These are phyloP conservation scores for Doris montereyensis DNA, from an alignment of 2,888 invertebrate species.

Conservation along the genomic window DNA sequence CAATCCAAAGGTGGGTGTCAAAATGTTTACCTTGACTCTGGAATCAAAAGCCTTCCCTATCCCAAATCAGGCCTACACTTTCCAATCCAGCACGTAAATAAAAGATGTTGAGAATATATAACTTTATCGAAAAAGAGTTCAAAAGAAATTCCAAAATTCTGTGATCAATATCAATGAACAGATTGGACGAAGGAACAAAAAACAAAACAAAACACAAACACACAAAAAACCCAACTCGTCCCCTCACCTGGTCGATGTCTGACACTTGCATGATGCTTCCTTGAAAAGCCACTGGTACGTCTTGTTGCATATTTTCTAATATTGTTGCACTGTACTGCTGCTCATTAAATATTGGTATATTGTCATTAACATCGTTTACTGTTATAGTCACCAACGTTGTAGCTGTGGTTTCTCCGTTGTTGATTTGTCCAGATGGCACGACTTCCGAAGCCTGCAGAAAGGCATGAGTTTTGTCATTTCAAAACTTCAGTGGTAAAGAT, in stretches of 20 bases:
- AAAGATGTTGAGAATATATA: too few relatives aligned
- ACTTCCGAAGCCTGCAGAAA: conserved; percentile 71
- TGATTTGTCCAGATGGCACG: conserved; percentile 50
- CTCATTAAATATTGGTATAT: conserved; percentile 49
- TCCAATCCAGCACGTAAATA: too few relatives aligned
- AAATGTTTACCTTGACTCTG: too few relatives aligned
- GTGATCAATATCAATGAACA: not conserved
- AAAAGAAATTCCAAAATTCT: too few relatives aligned
- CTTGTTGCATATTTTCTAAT: conserved; percentile 61
- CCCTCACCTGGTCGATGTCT: conserved; percentile 60
- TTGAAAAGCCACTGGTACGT: conserved; percentile 59
- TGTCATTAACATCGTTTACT: conserved; percentile 44
- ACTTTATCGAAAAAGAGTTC: too few relatives aligned
- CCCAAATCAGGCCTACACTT: too few relatives aligned
- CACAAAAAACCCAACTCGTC: not conserved
- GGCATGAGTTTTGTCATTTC: too few relatives aligned
- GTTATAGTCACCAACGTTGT: conserved; percentile 38
- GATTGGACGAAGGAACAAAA: not conserved
- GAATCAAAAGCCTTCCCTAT: too few relatives aligned
- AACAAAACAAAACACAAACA: not conserved
- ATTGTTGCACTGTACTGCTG: conserved; percentile 54
- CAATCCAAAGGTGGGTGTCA: too few relatives aligned
- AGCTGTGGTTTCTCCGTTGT: conserved; percentile 63
- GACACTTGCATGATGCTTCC: conserved; percentile 52
- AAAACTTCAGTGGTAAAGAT: too few relatives aligned